Evolutionary conservation across 2,797 vertebrate species (phyloP).

Genomic region (Pangasius sanitwongsei): DNA sequence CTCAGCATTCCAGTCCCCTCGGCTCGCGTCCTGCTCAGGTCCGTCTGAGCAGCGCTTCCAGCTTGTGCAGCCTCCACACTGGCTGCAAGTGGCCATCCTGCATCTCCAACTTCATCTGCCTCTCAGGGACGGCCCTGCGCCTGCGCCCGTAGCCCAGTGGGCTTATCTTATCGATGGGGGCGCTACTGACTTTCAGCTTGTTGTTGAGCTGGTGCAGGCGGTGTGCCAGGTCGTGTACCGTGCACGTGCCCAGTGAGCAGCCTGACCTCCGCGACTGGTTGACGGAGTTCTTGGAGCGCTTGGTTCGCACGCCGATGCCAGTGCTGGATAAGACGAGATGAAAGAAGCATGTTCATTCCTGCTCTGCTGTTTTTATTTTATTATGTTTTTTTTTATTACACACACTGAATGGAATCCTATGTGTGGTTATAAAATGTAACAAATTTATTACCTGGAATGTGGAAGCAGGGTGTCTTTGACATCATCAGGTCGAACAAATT

Average conservation of each 20-base stretch:
- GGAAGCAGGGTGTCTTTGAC: slow-evolving; percentile 76
- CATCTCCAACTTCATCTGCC: slow-evolving; percentile 60
- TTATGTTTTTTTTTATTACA: background rate
- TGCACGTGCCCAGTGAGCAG: slow-evolving; percentile 89
- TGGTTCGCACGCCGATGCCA: slow-evolving; percentile 80
- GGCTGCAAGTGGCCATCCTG: slow-evolving; percentile 68
- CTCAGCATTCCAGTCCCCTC: slow-evolving; percentile 59
- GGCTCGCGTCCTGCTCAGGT: slow-evolving; percentile 67
- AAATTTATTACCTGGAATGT: slow-evolving; percentile 82
- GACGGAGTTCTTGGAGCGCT: slow-evolving; percentile 83
- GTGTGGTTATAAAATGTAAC: background rate
- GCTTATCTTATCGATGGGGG: slow-evolving; percentile 85
- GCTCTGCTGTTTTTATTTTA: slow-evolving; percentile 11
- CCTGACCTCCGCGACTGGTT: slow-evolving; percentile 76
- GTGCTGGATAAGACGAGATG: slow-evolving; percentile 65
- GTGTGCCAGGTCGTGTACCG: slow-evolving; percentile 87
- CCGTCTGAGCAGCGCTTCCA: slow-evolving; percentile 70
- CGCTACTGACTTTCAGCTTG: slow-evolving; percentile 78
- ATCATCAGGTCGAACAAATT: slow-evolving; percentile 80
- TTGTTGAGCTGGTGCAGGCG: slow-evolving; percentile 85
- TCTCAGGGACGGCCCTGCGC: slow-evolving; percentile 76
- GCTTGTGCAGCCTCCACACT: slow-evolving; percentile 73
- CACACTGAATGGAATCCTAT: background rate
- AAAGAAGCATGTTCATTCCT: slow-evolving; percentile 53
- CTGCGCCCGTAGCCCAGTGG: slow-evolving; percentile 89